These are phyloP conservation scores for Lophius piscatorius DNA, from an alignment of 2,113 vertebrate species.

Conservation along the genomic window DNA sequence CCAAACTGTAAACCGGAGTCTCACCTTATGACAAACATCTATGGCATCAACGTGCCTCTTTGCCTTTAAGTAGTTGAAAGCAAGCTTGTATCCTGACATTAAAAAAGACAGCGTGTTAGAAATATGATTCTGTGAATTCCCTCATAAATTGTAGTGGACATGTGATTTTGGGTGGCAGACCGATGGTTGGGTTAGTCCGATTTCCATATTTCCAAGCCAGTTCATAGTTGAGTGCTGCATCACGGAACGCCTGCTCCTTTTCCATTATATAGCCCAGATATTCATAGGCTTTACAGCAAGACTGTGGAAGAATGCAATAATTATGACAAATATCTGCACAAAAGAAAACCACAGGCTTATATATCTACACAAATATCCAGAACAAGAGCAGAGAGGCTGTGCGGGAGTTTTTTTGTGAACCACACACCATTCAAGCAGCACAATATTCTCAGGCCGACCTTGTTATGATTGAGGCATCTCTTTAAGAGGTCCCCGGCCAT, in stretches of 20 bases:
- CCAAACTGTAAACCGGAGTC: slow-evolving; percentile 27
- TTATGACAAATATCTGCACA: slow-evolving; percentile 19
- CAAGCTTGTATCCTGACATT: slow-evolving; percentile 93
- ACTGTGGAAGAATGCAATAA: slow-evolving; percentile 79
- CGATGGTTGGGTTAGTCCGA: slow-evolving; percentile 89
- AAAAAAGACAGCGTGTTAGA: slow-evolving; percentile 31
- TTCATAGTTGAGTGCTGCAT: slow-evolving; percentile 94
- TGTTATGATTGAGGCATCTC: slow-evolving; percentile 91
- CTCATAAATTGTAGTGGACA: slow-evolving; percentile 4
- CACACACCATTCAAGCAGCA: background rate
- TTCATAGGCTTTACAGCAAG: slow-evolving; percentile 97
- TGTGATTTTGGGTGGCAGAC: slow-evolving; percentile 70
- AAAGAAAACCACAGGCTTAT: background rate
- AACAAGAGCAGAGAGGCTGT: background rate
- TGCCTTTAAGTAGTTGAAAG: slow-evolving; percentile 98
- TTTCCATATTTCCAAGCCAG: slow-evolving; percentile 96
- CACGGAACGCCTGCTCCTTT: slow-evolving; percentile 93
- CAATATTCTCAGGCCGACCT: slow-evolving; percentile 73
- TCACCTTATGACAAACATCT: slow-evolving; percentile 94
- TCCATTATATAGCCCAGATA: slow-evolving; percentile 99
- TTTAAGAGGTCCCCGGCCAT: slow-evolving; percentile 92
- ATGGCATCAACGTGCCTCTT: slow-evolving; percentile 95
- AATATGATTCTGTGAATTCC: background rate
- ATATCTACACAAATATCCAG: background rate
- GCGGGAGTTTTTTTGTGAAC: too few species aligned